Percentiles rank a stretch among this genome's conserved stretches.
Conservation (phyloP, 2,113 vertebrate species). For the Trematocara stigmaticum region DNA sequence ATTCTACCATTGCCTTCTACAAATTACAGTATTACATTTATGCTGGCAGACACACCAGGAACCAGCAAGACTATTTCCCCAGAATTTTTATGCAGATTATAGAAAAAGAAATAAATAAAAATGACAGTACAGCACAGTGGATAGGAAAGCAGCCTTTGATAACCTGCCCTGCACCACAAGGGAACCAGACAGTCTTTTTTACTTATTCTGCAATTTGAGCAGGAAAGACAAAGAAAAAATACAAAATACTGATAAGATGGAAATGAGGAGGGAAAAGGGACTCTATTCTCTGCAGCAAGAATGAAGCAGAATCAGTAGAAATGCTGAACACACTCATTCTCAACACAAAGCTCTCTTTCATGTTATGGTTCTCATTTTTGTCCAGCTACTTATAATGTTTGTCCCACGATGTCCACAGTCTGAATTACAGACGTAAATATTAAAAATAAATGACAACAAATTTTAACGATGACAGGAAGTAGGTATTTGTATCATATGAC, state of each 20-base stretch:
- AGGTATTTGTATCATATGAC: background rate
- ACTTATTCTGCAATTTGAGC: background rate
- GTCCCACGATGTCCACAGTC: background rate
- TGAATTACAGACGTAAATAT: background rate
- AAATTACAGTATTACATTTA: background rate
- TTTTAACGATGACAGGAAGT: background rate
- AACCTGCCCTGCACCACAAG: background rate
- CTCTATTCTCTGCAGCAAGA: background rate
- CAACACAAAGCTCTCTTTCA: background rate
- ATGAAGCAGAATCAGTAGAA: background rate
- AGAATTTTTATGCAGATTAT: background rate
- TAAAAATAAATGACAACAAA: background rate
- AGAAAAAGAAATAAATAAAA: too few relatives aligned
- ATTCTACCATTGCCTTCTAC: background rate
- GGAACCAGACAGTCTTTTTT: background rate
- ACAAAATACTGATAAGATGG: background rate
- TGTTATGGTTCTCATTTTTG: background rate
- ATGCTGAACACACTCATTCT: background rate
- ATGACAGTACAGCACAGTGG: background rate
- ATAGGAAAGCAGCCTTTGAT: background rate
- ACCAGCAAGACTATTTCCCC: background rate
- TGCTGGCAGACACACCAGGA: background rate
- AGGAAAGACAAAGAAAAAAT: background rate
- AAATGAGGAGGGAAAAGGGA: background rate
- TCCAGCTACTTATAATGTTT: background rate